Evolutionary conservation across 35 echinoderm and acorn worm species (phyloP), one percentile per base, ranked within the genome.

Genomic region (Hemicentrotus pulcherrimus): DNA sequence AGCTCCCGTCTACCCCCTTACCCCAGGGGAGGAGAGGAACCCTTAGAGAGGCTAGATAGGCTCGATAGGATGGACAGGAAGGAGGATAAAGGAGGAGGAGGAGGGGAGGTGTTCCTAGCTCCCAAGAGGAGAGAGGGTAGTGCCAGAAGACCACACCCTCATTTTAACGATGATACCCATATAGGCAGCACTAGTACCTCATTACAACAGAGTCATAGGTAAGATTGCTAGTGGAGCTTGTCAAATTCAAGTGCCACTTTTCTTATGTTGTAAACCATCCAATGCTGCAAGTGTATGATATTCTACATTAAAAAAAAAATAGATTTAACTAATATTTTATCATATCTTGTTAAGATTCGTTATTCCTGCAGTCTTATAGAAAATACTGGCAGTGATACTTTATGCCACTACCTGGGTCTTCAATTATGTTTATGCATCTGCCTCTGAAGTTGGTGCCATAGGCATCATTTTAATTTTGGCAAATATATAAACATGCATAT

Each of bases 161-260:
- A 47, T 14, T 92, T 65, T 46, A 88, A 95, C 18, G 95, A 95
- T 14, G 95, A 95, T 18, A 45, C 95, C 52, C 28, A 31, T 28
- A 92, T 46, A 5, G 91, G 95, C 18, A 95, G 89, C 91, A 45
- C 86, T 11, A 92, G 33, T 95, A 93, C 48, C 46, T 95, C 95
- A 58, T 95, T 95, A 31, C 95, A 92, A 71, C 94, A 88, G 92
- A 95, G 86, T 45, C 88, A 50, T 47, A 96, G 92, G 94, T 86
- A 35, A 89, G 94, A 60, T 5, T 48, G 19, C 28, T 22, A 78
- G 61, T 18, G 24, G 65, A n/a, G 4, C 65, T n/a, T 0, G 61
- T 4, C 65, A 28, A 28, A 78, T 78, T n/a, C 65, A 78, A 22
- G 22, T 78, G 1, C 19, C 24, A 28, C 65, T n/a, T 78, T n/a